These are phyloP conservation scores for Nautilus pompilius DNA, from an alignment of 1,140 invertebrate species.

Conservation along the genomic window DNA sequence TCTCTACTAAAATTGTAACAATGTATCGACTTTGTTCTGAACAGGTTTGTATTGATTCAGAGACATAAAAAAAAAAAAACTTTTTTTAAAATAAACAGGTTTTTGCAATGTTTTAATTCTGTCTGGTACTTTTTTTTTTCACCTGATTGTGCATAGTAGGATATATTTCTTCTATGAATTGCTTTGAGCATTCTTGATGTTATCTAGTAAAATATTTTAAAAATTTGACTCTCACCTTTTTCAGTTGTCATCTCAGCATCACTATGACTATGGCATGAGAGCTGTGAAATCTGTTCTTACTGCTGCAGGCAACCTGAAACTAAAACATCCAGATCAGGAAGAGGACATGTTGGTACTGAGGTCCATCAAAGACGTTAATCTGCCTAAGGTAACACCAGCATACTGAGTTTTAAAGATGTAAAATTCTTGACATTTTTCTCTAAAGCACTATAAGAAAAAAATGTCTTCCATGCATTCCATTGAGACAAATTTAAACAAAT, in stretches of 20 bases:
- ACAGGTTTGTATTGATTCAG: slow-evolving; percentile 36
- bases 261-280: slow-evolving; percentile 57
- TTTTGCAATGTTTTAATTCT: no score
- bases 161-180: no score
- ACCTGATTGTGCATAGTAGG: no score
- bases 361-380: slow-evolving; percentile 56
- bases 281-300: slow-evolving; percentile 57
- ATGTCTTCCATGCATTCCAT: no score
- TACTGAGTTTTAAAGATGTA: no score
- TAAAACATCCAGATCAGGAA: slow-evolving; percentile 50
- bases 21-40: slow-evolving; percentile 56
- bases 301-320: slow-evolving; percentile 54
- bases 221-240: background rate
- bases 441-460: no score
- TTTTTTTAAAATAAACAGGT: no score
- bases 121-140: no score
- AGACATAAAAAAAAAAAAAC: no score
- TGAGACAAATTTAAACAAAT: no score
- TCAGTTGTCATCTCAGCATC: slow-evolving; percentile 56
- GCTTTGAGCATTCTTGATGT: no score
- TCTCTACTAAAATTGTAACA: slow-evolving; percentile 55
- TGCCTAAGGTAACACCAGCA: slow-evolving; percentile 56
- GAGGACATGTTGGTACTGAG: slow-evolving; percentile 53
- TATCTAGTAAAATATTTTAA: background rate
- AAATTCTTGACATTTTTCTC: no score